Evolutionary conservation across 2,888 invertebrate species (phyloP), one percentile per base, ranked within the genome.

Genomic region (Atherix ibis): DNA sequence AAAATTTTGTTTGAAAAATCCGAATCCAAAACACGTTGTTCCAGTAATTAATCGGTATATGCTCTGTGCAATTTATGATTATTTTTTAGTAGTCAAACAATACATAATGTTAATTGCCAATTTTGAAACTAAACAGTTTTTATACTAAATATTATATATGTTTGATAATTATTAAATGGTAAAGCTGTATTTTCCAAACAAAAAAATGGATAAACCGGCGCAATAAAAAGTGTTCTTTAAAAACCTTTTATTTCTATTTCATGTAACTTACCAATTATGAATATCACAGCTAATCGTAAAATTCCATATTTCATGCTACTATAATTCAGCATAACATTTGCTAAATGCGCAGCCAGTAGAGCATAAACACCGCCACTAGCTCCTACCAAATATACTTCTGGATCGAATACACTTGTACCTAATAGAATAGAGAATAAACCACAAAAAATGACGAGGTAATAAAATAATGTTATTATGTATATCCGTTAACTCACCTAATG

Each of bases 361-460:
- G 95, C 94, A 64, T 97, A 97, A 34, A 95, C 95, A 5, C 97
- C 97, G 25, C 94, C 95, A 35, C 94, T 94, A 10, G 95, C 94
- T 35, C 97, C 97, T 34, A 92, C 92, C 43, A 97, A 72, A 60
- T 80, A 91, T 38, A 89, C 91, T 60, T 87, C 82, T 34, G 87
- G 84, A 67, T 92, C 92, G 56, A 92, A 82, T 42, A 94, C 85
- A 42, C 88, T 88, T 34, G 91, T 89, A 40, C 87, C 87, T 50
- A 45, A 36, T 40, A 37, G 45, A 71, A 54, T 31, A 70, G 70
- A 45, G 10, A 22, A 22, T n/a, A n/a, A n/a, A n/a, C n/a, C n/a
- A 10, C 22, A 22, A 22, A 22, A 22, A 22, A 22, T 8, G 10
- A 22, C 22, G 22, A 22, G 10, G 10, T 10, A 10, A 22, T 22